Evolutionary conservation across 2,888 invertebrate species (phyloP).

Genomic region (Cantharis flavilabris): DNA sequence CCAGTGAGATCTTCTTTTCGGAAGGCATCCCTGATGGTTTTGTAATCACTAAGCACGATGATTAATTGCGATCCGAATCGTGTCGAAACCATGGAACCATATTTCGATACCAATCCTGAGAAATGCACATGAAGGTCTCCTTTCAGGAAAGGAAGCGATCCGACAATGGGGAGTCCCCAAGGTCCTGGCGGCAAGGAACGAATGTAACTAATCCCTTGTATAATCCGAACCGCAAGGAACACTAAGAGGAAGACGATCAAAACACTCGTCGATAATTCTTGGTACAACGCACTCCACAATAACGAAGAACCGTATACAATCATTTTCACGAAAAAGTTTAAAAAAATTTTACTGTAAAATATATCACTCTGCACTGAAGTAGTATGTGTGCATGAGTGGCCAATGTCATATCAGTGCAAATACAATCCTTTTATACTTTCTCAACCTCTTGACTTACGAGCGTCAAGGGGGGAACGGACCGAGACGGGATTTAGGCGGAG

Average conservation of each 20-base stretch:
- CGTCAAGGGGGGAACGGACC: slow-evolving; percentile 35
- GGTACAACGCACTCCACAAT: slow-evolving; percentile 55
- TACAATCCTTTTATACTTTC: slow-evolving; percentile 43
- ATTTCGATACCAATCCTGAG: slow-evolving; percentile 74
- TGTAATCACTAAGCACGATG: slow-evolving; percentile 85
- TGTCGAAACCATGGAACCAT: slow-evolving; percentile 82
- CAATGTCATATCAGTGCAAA: slow-evolving; percentile 40
- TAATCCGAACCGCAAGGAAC: slow-evolving; percentile 51
- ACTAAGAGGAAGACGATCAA: slow-evolving; percentile 59
- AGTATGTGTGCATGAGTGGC: slow-evolving; percentile 39
- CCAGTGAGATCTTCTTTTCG: slow-evolving; percentile 86
- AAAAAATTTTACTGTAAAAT: slow-evolving; percentile 2
- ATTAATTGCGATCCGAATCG: slow-evolving; percentile 81
- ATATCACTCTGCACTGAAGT: slow-evolving; percentile 27
- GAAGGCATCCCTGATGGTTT: slow-evolving; percentile 83
- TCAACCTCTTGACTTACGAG: slow-evolving; percentile 40
- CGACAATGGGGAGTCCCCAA: slow-evolving; percentile 83
- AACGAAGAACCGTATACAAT: slow-evolving; percentile 59
- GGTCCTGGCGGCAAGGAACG: slow-evolving; percentile 81
- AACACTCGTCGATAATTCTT: slow-evolving; percentile 52
- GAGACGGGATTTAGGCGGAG: slow-evolving; percentile 33
- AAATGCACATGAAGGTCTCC: slow-evolving; percentile 78
- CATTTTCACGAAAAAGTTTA: slow-evolving; percentile 43
- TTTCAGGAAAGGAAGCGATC: slow-evolving; percentile 81
- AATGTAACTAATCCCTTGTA: slow-evolving; percentile 51